Base-by-base conservation (phyloP, 2,113 vertebrate genomes). In the Phylloscopus trochilus region DNA sequence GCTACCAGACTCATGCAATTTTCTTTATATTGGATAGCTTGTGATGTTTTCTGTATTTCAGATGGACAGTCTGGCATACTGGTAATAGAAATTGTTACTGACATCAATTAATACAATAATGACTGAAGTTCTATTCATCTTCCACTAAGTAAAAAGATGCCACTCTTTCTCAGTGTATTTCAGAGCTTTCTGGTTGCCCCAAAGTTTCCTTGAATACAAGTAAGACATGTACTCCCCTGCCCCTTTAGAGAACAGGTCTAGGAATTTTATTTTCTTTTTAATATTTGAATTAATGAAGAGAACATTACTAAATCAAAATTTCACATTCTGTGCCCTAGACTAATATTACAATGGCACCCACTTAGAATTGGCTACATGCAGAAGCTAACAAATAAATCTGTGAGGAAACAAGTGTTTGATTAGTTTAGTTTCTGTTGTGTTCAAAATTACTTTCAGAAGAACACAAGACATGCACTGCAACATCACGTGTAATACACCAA, bases 381-480 rank as follows among this genome's bases (percentile, higher is more conserved):
- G n/a, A 62, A 93, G 24, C 37, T 94, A 52, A 60, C 18, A 90
- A 92, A 92, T 72, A 78, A 86, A 74, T 15, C 49, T 78, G 31
- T 56, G 55, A 70, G 64, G 51, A 94, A 94, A 81, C 17, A 80
- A 93, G 15, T 22, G 20, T 92, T 93, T 0, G 0, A 84, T 90
- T 92, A 64, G 56, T 72, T 94, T 93, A 86, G 55, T 41, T 88
- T 93, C 56, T 83, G 44, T 37, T 91, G 37, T 87, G 82, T 46
- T 94, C 46, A 87, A 90, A 91, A 85, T 76, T 66, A 46, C 83
- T 76, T 55, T 91, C 43, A 27, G 28, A 60, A 83, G 89, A 92
- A 30, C 35, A 46, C 11, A 80, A 70, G 68, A 27, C 6, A 77
- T 5, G 12, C 4, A 2, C 68, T 86, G n/a, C 23, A 86, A 76